Conservation (phyloP, 35 echinoderm and acorn worm species). For the Amphiura filiformis region DNA sequence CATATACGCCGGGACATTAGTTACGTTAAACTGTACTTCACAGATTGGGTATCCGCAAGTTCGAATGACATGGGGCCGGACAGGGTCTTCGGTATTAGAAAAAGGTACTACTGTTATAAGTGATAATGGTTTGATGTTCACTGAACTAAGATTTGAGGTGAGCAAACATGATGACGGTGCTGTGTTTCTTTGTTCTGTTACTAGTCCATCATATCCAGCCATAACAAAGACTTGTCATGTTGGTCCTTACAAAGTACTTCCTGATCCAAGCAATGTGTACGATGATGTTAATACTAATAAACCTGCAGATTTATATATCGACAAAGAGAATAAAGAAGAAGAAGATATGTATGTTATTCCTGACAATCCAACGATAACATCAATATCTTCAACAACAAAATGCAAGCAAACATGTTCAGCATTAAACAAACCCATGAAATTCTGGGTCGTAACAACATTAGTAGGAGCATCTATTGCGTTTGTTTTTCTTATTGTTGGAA, state of each 20-base stretch:
- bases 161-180: neutral
- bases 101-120: neutral
- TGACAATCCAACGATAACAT: neutral
- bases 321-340: neutral
- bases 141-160: neutral
- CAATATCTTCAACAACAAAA: neutral
- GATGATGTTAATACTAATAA: neutral
- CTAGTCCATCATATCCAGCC: neutral
- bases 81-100: neutral
- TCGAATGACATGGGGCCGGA: neutral
- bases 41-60: neutral
- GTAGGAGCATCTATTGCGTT: neutral
- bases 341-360: neutral
- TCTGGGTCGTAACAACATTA: neutral
- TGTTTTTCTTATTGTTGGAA: neutral
- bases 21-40: neutral
- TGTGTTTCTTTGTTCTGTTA: neutral
- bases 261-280: neutral
- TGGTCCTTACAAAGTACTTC: neutral
- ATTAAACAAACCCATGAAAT: neutral
- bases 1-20: neutral
- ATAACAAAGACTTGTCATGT: neutral
- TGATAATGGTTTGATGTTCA: neutral
- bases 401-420: neutral
- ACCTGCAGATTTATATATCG: neutral